phyloP scores from a whole-genome alignment of 1,140 invertebrate species.

The Diabrotica virgifera region DNA sequence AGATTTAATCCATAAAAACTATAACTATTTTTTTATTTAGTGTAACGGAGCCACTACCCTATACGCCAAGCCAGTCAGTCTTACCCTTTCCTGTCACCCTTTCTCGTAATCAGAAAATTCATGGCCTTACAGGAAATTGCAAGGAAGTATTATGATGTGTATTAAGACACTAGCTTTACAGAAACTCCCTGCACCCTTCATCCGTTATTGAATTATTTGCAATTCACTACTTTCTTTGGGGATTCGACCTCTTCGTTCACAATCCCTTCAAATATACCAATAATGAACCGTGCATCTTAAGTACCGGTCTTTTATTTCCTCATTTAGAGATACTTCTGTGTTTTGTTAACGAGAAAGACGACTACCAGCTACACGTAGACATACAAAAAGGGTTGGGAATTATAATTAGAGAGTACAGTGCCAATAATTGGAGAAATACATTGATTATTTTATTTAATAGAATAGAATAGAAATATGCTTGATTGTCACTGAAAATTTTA shows the following conservation, averaged over 20 bases:
- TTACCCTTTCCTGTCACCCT: constrained; percentile 18
- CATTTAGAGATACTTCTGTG: constrained; percentile 6
- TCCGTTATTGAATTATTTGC: constrained; percentile 23
- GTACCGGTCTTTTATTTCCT: constrained; percentile 18
- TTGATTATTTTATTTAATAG: too few species aligned
- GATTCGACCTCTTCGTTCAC: constrained; percentile 11
- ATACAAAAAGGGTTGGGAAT: too few species aligned
- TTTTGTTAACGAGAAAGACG: too few species aligned
- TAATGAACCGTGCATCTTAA: constrained; percentile 16
- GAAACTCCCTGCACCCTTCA: constrained; percentile 17
- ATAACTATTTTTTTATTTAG: too few species aligned
- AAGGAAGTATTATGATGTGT: constrained; percentile 23
- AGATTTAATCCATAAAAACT: too few species aligned
- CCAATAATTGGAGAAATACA: too few species aligned
- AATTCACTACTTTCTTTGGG: constrained; percentile 21
- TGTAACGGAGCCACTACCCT: too few species aligned
- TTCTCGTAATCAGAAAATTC: constrained; percentile 21
- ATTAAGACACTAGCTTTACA: constrained; percentile 20
- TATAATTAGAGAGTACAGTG: too few species aligned
- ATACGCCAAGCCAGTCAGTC: too few species aligned
- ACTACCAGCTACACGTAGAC: too few species aligned
- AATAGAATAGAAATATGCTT: too few species aligned
- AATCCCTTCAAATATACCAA: constrained; percentile 22
- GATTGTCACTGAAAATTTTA: too few species aligned
- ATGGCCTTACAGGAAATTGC: constrained; percentile 22